Conservation (phyloP, 2,888 invertebrate species). For the Apodemia duryi region DNA sequence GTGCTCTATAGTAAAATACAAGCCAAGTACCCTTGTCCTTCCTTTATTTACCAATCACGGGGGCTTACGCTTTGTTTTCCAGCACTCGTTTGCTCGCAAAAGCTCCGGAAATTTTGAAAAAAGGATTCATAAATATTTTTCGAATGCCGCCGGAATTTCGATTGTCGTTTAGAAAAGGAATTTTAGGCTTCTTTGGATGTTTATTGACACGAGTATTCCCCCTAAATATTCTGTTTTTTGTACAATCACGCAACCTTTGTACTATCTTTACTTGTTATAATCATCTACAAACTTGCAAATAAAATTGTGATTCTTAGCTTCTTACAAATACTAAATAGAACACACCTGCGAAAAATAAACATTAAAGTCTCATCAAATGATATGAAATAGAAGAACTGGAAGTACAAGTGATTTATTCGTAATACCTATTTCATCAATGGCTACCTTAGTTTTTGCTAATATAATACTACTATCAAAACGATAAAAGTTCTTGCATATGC, state of each 20-base stretch:
- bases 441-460: no score
- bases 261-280: background rate
- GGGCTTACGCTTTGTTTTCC: constrained; percentile 18
- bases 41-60: constrained; percentile 21
- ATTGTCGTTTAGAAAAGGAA: constrained; percentile 6
- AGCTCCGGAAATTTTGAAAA: constrained; percentile 12
- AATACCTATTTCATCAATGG: no score
- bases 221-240: constrained; percentile 6
- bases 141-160: constrained; percentile 9
- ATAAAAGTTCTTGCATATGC: background rate
- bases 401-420: no score
- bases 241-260: constrained; percentile 6
- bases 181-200: constrained; percentile 12
- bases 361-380: no score
- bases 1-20: constrained; percentile 6
- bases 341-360: no score
- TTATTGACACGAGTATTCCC: constrained; percentile 8
- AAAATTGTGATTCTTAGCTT: background rate
- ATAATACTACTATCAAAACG: no score
- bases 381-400: no score
- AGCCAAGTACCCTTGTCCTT: constrained; percentile 16
- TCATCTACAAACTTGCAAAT: background rate
- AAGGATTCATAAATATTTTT: constrained; percentile 12
- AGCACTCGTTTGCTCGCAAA: constrained; percentile 15
- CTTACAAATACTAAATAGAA: background rate